Evolutionary conservation across 2,113 vertebrate genomes (phyloP).

Genomic region (Enhydra lutris): DNA sequence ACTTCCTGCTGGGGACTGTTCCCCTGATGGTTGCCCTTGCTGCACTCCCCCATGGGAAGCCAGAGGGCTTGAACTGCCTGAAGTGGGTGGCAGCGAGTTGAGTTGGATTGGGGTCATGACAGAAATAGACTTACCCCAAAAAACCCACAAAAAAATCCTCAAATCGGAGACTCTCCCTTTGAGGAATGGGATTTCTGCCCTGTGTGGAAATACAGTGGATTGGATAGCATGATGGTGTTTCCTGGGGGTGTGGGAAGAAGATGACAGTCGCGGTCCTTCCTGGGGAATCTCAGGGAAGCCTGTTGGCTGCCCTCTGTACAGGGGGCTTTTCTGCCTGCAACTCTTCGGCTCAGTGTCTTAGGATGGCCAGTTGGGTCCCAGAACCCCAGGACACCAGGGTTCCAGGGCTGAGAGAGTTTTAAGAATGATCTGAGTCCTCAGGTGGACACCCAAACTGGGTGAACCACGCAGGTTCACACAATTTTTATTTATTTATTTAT

Average conservation of each 20-base stretch:
- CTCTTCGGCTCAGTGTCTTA: neutral
- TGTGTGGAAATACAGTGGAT: neutral
- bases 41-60: slow-evolving; percentile 49
- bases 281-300: neutral
- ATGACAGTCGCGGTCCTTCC: neutral
- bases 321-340: neutral
- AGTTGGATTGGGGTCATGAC: slow-evolving; percentile 61
- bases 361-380: neutral
- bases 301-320: neutral
- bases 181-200: neutral
- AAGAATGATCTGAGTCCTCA: neutral
- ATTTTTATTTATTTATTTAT: neutral
- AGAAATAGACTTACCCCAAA: slow-evolving; percentile 25
- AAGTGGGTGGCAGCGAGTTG: slow-evolving; percentile 27
- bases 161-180: neutral
- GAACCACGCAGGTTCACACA: neutral
- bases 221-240: neutral
- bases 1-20: slow-evolving; percentile 5
- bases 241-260: neutral
- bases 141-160: neutral
- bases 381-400: neutral
- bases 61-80: neutral
- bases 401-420: neutral
- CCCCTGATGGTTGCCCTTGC: slow-evolving; percentile 56
- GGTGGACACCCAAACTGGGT: too few relatives aligned